These are phyloP conservation scores for Drosophila mettleri DNA, from an alignment of 2,888 invertebrate species.

Conservation along the genomic window DNA sequence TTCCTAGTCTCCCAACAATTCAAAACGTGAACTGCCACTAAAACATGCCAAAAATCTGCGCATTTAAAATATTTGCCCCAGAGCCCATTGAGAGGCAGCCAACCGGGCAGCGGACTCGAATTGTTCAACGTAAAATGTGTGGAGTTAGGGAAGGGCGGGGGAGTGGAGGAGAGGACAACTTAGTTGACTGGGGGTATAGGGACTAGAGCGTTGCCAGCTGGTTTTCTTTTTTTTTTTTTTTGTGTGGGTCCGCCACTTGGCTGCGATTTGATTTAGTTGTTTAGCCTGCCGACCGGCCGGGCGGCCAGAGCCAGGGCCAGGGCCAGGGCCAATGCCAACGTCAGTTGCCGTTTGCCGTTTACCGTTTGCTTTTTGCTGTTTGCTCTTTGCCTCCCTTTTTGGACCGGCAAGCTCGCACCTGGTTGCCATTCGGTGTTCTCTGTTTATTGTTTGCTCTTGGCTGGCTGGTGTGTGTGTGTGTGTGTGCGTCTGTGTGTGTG, in stretches of 20 bases:
- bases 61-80: conserved; percentile 79
- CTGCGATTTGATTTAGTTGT: conserved; percentile 74
- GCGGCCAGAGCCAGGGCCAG: conserved; percentile 39
- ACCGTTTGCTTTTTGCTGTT: conserved; percentile 24
- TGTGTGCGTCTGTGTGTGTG: conserved; percentile 21
- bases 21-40: conserved; percentile 80
- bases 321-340: conserved; percentile 34
- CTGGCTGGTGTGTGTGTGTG: conserved; percentile 26
- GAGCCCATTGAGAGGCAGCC: conserved; percentile 75
- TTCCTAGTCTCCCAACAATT: conserved; percentile 68
- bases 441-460: conserved; percentile 55
- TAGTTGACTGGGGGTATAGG: conserved; percentile 2
- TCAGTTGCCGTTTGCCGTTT: conserved; percentile 22
- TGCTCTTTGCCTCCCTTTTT: conserved; percentile 38
- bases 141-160: background rate
- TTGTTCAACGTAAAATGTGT: conserved; percentile 38
- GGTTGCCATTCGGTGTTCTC: conserved; percentile 39
- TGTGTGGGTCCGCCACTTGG: conserved; percentile 56
- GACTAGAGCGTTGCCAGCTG: conserved; percentile 48
- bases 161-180: too few species aligned
- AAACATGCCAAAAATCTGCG: conserved; percentile 81
- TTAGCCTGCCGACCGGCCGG: conserved; percentile 58
- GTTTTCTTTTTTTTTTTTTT: conserved; percentile 26
- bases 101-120: conserved; percentile 57
- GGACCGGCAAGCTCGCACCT: conserved; percentile 57